Evolutionary conservation across 2,113 vertebrate species (phyloP).

Genomic region (Leiothrix lutea): DNA sequence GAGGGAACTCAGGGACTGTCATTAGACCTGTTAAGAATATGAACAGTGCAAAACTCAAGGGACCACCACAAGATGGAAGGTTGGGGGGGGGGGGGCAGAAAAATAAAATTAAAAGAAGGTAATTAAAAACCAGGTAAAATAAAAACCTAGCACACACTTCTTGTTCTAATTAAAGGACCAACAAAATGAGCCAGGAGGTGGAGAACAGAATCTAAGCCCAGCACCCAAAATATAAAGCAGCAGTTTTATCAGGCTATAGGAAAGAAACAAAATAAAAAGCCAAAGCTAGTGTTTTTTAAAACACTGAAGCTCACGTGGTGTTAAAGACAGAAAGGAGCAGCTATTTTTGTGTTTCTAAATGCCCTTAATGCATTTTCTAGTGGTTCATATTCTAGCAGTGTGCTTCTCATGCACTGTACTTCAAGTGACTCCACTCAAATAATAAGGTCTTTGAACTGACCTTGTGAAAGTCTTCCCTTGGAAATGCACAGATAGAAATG

Average conservation of each 20-base stretch:
- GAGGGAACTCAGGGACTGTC: neutral
- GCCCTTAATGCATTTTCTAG: constrained; percentile 14
- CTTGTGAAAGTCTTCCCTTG: constrained; percentile 40
- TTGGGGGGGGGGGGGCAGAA: accelerated
- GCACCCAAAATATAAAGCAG: neutral
- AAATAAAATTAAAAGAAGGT: neutral
- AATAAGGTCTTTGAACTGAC: constrained; percentile 47
- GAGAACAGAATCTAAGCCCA: neutral
- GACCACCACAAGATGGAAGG: neutral
- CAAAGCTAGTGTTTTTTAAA: neutral
- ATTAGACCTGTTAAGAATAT: neutral
- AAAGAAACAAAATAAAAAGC: neutral
- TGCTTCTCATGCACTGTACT: neutral
- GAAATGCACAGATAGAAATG: constrained; percentile 51
- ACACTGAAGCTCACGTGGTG: neutral
- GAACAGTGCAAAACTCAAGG: neutral
- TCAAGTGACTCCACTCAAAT: constrained; percentile 45
- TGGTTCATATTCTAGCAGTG: constrained; percentile 5
- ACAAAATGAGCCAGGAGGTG: neutral
- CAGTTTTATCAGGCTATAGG: neutral
- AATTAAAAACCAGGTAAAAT: neutral
- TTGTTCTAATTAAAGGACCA: neutral
- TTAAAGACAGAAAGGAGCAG: neutral
- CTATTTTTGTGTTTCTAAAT: constrained; percentile 11
- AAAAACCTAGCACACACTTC: neutral